Base-by-base conservation (phyloP, 2,888 invertebrate species). In the Bombylius major region DNA sequence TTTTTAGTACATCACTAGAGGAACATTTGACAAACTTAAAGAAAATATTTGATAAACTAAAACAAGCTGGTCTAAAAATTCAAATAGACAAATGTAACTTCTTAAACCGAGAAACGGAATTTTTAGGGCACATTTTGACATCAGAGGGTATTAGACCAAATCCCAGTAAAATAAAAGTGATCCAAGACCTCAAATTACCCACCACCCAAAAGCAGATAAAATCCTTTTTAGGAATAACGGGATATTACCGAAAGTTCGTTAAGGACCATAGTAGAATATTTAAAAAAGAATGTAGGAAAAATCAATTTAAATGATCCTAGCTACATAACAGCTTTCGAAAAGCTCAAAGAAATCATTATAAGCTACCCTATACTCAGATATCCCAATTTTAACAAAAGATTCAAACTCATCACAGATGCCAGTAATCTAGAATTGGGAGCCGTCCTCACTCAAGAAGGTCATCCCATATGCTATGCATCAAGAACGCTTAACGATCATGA, bases 131-230 rank as follows among this genome's bases (percentile, higher is more conserved):
- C 48, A 50, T 68, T 8, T 34, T 56, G 12, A 56, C 53, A 14
- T 33, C 59, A 11, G 63, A 64, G 1, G 62, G 60, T 11, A 58
- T 62, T 14, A 58, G 59, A 56, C 64, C 65, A 31, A 59, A 65
- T 49, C 61, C 62, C 33, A 52, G 72, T 86, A 86, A 64, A 85
- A 76, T 63, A 23, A 31, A 53, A 46, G 31, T 6, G 31, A 53
- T 47, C 6, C 32, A 36, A 33, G 8, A 85, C 82, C 78, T 89
- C n/a, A 52, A 52, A 46, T 46, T 52, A 14, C 52, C 52, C 5
- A 46, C 52, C 13, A 46, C 32, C 3, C 45, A 45, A 33, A 52
- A 52, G 34, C 52, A 52, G 14, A 52, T 52, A 46, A 52, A 52
- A 34, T 46, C 46, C 7, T 52, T 52, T 46, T 33, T 52, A 34